Conservation (phyloP, 2,113 vertebrate genomes). For the Macquaria australasica region DNA sequence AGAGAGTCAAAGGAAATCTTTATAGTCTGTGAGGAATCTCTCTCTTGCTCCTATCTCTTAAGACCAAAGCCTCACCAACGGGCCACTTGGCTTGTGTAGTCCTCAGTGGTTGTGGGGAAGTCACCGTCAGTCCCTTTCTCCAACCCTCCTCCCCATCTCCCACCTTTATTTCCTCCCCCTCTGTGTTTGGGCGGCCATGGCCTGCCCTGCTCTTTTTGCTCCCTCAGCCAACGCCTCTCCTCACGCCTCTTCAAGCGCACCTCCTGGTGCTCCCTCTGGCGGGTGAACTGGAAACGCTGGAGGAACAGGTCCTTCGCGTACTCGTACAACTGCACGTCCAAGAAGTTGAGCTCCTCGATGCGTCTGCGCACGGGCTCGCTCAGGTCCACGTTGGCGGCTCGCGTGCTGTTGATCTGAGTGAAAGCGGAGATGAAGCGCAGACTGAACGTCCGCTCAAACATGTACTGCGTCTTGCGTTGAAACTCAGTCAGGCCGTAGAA, state of each 20-base stretch:
- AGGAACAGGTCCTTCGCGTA: slow-evolving; percentile 96
- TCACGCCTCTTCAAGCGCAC: slow-evolving; percentile 90
- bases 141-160: slow-evolving; percentile 38
- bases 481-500: slow-evolving; percentile 98
- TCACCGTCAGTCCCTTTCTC: slow-evolving; percentile 69
- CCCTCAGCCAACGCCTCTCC: slow-evolving; percentile 89
- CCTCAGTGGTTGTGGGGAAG: slow-evolving; percentile 89
- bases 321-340: slow-evolving; percentile 96
- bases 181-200: slow-evolving; percentile 82
- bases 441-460: slow-evolving; percentile 98
- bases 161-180: slow-evolving; percentile 63
- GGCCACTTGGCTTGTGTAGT: slow-evolving; percentile 96
- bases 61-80: slow-evolving; percentile 88
- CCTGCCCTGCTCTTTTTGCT: slow-evolving; percentile 82
- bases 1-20: slow-evolving; percentile 46
- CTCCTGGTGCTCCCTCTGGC: slow-evolving; percentile 91
- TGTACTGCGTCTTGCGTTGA: slow-evolving; percentile 97
- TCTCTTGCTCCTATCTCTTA: slow-evolving; percentile 42
- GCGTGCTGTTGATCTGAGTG: slow-evolving; percentile 96
- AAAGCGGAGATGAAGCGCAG: slow-evolving; percentile 97
- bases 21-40: slow-evolving; percentile 46
- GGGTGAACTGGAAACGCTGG: slow-evolving; percentile 95
- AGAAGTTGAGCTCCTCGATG: slow-evolving; percentile 94
- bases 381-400: slow-evolving; percentile 96
- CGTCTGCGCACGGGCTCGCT: slow-evolving; percentile 86